Conservation (phyloP, 2,797 vertebrate species). For the Champsocephalus gunnari region DNA sequence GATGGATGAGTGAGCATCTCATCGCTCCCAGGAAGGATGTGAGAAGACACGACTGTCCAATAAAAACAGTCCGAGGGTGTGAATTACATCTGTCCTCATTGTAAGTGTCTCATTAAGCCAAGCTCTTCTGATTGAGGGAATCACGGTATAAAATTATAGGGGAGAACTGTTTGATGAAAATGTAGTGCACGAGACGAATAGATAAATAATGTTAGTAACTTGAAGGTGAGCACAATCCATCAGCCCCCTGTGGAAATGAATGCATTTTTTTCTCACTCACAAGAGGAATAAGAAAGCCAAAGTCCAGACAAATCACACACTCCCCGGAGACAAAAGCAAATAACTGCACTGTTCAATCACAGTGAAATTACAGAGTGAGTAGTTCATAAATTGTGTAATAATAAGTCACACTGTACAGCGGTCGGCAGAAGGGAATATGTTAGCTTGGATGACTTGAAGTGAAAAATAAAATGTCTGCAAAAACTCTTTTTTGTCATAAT, state of each 20-base stretch:
- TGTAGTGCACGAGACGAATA: constrained; percentile 66
- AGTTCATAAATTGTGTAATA: constrained; percentile 56
- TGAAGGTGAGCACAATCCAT: constrained; percentile 79
- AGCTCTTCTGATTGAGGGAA: constrained; percentile 67
- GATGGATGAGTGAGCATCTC: constrained; percentile 64
- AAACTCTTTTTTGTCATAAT: background rate
- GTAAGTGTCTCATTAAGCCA: constrained; percentile 75
- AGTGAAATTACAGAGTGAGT: constrained; percentile 55
- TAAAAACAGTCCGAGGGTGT: constrained; percentile 68
- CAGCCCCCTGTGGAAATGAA: constrained; percentile 65
- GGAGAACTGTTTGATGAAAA: constrained; percentile 71
- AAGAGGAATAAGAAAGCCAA: constrained; percentile 44
- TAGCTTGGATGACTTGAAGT: constrained; percentile 53
- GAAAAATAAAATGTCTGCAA: constrained; percentile 37
- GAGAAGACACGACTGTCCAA: constrained; percentile 59
- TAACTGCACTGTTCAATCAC: constrained; percentile 70
- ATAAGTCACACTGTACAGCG: constrained; percentile 56
- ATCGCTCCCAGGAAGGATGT: constrained; percentile 61
- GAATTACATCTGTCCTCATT: constrained; percentile 78
- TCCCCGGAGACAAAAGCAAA: constrained; percentile 53
- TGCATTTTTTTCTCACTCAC: constrained; percentile 14
- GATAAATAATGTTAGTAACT: constrained; percentile 73
- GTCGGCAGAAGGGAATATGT: constrained; percentile 56
- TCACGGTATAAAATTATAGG: constrained; percentile 66
- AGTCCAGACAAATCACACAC: constrained; percentile 63